Percentiles rank a stretch among this genome's conserved stretches.
phyloP scores from a whole-genome alignment of 2,888 invertebrate genomes.

The Cremastinae sp. region DNA sequence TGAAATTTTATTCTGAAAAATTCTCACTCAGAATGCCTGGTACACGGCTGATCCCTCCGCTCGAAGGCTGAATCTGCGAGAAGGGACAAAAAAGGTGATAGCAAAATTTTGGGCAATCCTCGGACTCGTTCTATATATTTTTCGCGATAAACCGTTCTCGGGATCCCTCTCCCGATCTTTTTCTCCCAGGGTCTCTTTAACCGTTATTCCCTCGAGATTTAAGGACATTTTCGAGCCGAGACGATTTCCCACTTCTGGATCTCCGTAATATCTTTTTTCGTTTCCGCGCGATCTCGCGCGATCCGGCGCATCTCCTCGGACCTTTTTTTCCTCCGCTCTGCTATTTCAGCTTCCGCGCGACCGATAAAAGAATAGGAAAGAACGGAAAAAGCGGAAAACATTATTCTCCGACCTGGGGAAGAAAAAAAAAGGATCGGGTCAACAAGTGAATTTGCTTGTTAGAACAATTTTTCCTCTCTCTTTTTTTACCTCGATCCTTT shows the following conservation, averaged over 20 bases:
- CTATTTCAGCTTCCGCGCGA: conserved; percentile 38
- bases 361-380: neutral
- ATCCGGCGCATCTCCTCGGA: conserved; percentile 35
- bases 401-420: conserved; percentile 14
- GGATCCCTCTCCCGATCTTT: conserved; percentile 10
- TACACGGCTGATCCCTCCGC: no score
- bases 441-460: conserved; percentile 21
- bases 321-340: conserved; percentile 5
- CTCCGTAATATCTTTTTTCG: conserved; percentile 41
- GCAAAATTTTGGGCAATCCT: conserved; percentile 45
- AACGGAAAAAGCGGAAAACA: conserved; percentile 12
- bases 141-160: conserved; percentile 47
- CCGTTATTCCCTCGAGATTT: conserved; percentile 51
- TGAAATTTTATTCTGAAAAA: neutral
- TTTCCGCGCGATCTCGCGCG: conserved; percentile 22
- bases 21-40: neutral
- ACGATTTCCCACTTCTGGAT: conserved; percentile 32
- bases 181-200: conserved; percentile 16
- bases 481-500: neutral
- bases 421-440: conserved; percentile 2
- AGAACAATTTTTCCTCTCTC: neutral
- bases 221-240: conserved; percentile 48
- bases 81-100: conserved; percentile 7
- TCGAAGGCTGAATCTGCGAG: neutral
- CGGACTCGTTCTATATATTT: conserved; percentile 34